Percentiles rank a stretch among this genome's conserved stretches.
These are phyloP conservation scores for Doryteuthis pealeii DNA, from an alignment of 1,140 invertebrate genomes.

Conservation along the genomic window DNA sequence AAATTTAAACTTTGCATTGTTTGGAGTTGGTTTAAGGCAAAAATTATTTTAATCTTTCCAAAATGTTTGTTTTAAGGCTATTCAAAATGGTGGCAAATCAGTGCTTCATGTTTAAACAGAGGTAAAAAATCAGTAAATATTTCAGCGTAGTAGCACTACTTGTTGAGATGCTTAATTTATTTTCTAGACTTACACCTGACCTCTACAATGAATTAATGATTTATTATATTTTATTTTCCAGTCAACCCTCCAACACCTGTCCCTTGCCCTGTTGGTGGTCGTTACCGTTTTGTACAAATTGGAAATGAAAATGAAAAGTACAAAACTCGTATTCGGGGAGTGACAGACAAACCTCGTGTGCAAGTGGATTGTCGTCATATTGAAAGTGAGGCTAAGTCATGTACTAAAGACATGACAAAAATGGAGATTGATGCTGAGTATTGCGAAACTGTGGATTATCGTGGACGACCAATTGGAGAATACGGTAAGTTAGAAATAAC, in stretches of 20 bases:
- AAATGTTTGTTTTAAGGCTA: too few species aligned
- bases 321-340: conserved; percentile 90
- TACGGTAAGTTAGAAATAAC: conserved; percentile 55
- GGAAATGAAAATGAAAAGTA: conserved; percentile 74
- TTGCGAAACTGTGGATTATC: conserved; percentile 92
- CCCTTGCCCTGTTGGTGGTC: conserved; percentile 92
- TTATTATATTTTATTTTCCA: conserved; percentile 41
- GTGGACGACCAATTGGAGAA: conserved; percentile 80
- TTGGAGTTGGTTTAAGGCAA: too few species aligned
- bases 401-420: conserved; percentile 88
- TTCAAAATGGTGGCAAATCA: too few species aligned
- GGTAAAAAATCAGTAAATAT: too few species aligned
- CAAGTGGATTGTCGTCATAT: conserved; percentile 91
- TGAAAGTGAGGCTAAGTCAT: conserved; percentile 80
- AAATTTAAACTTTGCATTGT: too few species aligned
- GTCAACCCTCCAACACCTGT: conserved; percentile 90
- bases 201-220: too few species aligned
- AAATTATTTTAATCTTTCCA: too few species aligned
- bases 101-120: too few species aligned
- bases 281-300: conserved; percentile 91
- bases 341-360: conserved; percentile 87
- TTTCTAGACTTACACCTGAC: too few species aligned
- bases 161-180: too few species aligned
- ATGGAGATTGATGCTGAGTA: conserved; percentile 92
- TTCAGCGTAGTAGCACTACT: too few species aligned